Evolutionary conservation across 2,113 vertebrate genomes (phyloP).

Genomic region (Misgurnus anguillicaudatus): DNA sequence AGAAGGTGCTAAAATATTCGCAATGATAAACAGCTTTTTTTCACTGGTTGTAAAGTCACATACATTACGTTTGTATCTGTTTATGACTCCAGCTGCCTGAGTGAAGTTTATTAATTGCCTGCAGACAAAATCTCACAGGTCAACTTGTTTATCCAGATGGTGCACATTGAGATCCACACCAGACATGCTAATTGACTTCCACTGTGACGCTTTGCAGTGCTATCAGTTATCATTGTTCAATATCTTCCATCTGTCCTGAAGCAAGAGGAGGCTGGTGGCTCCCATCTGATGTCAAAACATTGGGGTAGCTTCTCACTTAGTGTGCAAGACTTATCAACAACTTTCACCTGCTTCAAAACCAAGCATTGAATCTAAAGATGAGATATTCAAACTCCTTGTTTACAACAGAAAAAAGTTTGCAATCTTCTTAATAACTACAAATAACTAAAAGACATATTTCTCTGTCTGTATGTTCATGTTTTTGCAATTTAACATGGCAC

Average conservation of each 20-base stretch:
- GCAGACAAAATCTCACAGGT: slow-evolving; percentile 17
- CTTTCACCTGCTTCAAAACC: not conserved
- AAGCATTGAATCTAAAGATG: not conserved
- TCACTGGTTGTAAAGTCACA: not conserved
- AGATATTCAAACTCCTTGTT: not conserved
- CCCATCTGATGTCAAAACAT: slow-evolving; percentile 18
- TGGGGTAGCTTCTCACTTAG: too few species aligned
- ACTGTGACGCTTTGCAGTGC: slow-evolving; percentile 18
- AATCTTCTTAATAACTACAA: too few species aligned
- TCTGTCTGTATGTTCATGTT: too few species aligned
- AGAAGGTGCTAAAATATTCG: not conserved
- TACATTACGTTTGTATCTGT: not conserved
- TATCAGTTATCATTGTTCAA: slow-evolving; percentile 44
- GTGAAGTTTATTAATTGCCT: slow-evolving; percentile 19
- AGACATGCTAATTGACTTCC: slow-evolving; percentile 38
- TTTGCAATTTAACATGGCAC: too few species aligned
- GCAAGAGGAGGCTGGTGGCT: slow-evolving; percentile 19
- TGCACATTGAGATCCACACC: slow-evolving; percentile 25
- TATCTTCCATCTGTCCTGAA: slow-evolving; percentile 41
- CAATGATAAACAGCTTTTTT: not conserved
- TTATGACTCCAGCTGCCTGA: not conserved
- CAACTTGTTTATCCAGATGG: slow-evolving; percentile 45
- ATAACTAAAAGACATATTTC: too few species aligned
- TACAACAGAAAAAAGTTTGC: too few species aligned
- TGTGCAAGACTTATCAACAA: not conserved